Evolutionary conservation across 2,888 invertebrate species (phyloP), one percentile per base, ranked within the genome.

Genomic region (Sinotaia quadrata): DNA sequence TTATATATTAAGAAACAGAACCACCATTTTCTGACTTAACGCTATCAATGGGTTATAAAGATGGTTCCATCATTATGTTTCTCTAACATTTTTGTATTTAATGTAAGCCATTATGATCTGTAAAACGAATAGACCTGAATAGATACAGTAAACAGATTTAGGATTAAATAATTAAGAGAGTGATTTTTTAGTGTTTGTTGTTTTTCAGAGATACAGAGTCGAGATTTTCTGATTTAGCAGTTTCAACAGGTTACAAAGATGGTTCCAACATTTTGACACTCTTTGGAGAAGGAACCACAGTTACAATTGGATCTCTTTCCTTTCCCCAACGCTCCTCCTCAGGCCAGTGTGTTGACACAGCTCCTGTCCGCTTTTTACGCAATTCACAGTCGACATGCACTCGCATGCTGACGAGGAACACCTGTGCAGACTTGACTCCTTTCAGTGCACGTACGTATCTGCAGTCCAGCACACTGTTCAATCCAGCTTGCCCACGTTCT

Each of bases 371-470:
- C 2, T 87, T 78, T 69, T 78, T 85, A 34, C 68, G 66, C 5
- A 79, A 85, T 57, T 29, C 77, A 0, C 68, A 77, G 24, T 70
- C 76, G 18, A 61, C 74, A 29, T 87, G 87, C 70, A 72, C 74
- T 7, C 73, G 74, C 36, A 54, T 65, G 8, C 67, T 84, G 59
- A 77, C 79, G 10, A 47, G 52, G 5, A 72, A 67, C 5, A 54
- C 76, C 12, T 87, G 85, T 62, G 54, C 63, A 0, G 33, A 59
- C 0, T 56, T 74, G 18, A 78, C 82, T 7, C 67, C 75, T 0
- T 76, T 86, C n/a, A 86, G 81, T 76, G 79, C 81, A 5, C 61
- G 73, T 33, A 75, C 72, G n/a, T 85, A 83, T 49, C 75, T 78
- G 3, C 76, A 81, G 58, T 65, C 79, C 0, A 76, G 80, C 0